phyloP scores from a whole-genome alignment of 2,888 invertebrate species.

The Caenorhabditis angaria region DNA sequence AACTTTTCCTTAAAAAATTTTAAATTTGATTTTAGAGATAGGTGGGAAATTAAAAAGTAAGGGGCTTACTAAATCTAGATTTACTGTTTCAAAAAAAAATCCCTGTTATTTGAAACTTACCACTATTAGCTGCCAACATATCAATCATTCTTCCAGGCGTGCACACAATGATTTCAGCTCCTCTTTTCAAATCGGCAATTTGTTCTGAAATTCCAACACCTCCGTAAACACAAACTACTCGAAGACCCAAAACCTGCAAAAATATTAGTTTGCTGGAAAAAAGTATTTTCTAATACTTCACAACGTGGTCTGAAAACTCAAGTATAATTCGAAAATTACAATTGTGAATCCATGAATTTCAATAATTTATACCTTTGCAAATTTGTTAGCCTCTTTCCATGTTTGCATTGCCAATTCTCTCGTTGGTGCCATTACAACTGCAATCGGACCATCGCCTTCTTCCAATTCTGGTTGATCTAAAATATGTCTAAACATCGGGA shows the following conservation, averaged over 20 bases:
- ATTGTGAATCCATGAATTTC: not conserved
- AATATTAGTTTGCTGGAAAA: not conserved
- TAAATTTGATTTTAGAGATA: not conserved
- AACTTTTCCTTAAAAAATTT: conserved; percentile 79
- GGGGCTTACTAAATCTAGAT: too few relatives aligned
- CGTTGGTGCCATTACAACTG: conserved; percentile 96
- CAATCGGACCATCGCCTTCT: conserved; percentile 95
- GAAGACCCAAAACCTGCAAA: conserved; percentile 77
- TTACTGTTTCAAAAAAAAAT: conserved; percentile 8
- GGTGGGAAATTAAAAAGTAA: too few relatives aligned
- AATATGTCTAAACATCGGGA: conserved; percentile 97
- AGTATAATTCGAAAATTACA: too few relatives aligned
- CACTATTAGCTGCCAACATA: conserved; percentile 97
- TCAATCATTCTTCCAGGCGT: conserved; percentile 99
- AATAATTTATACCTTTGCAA: conserved; percentile 79
- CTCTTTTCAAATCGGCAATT: conserved; percentile 94
- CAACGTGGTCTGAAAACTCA: too few relatives aligned
- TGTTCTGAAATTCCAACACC: conserved; percentile 96
- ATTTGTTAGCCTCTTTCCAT: conserved; percentile 91
- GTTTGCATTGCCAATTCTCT: conserved; percentile 98
- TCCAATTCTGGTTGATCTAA: conserved; percentile 91
- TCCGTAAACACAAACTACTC: conserved; percentile 95
- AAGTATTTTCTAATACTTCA: too few relatives aligned
- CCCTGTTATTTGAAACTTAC: conserved; percentile 72
- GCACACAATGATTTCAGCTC: conserved; percentile 97